These are phyloP conservation scores for Labeo rohita DNA, from an alignment of 2,113 vertebrate species.

Conservation along the genomic window DNA sequence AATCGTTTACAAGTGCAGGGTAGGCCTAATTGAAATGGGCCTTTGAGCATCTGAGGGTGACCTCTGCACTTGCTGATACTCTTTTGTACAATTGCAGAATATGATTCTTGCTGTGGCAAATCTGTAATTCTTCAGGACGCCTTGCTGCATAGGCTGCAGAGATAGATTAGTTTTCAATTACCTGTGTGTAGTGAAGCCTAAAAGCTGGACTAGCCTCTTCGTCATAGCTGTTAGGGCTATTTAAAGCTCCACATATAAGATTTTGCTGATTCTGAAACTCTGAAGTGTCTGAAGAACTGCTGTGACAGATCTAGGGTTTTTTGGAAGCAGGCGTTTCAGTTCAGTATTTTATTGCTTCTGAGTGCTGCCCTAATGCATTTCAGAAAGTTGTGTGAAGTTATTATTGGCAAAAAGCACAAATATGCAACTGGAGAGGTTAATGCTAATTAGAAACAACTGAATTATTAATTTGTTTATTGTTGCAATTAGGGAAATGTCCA, in stretches of 20 bases:
- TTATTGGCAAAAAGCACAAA: not conserved
- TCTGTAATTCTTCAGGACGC: conserved; percentile 25
- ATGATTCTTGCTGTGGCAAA: conserved; percentile 45
- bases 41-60: conserved; percentile 19
- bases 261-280: conserved; percentile 25
- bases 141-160: not conserved
- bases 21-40: conserved; percentile 19
- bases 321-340: conserved; percentile 12
- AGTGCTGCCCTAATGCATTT: not conserved
- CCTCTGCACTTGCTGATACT: conserved; percentile 25
- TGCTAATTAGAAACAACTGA: not conserved
- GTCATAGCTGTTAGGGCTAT: conserved; percentile 23
- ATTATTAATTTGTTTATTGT: not conserved
- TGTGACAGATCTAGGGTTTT: conserved; percentile 2
- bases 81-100: conserved; percentile 23
- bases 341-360: not conserved
- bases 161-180: conserved; percentile 43
- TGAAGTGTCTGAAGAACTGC: conserved; percentile 11
- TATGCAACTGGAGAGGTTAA: not conserved
- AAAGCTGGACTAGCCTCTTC: conserved; percentile 33
- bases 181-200: conserved; percentile 30
- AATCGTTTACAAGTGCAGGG: conserved; percentile 28
- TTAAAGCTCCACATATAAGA: conserved; percentile 21
- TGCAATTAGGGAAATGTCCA: not conserved
- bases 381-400: not conserved